phyloP scores from a whole-genome alignment of 2,797 vertebrate species.

The Artibeus jamaicensis region DNA sequence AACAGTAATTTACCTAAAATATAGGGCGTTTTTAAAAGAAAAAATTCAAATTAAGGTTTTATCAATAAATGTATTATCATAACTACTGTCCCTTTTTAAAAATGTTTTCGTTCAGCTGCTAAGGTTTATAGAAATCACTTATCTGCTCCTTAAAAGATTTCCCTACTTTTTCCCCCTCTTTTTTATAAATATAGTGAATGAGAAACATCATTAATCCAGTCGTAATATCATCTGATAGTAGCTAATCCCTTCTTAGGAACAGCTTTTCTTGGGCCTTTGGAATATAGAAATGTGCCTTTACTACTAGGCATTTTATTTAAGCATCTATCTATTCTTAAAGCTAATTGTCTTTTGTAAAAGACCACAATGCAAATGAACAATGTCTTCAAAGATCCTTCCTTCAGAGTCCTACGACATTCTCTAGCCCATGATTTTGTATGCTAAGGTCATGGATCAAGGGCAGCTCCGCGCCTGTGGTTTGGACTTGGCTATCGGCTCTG shows the following conservation, averaged over 20 bases:
- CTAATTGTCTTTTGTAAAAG: conserved; percentile 79
- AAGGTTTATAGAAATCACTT: conserved; percentile 80
- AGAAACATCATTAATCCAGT: conserved; percentile 83
- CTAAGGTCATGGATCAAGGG: conserved; percentile 85
- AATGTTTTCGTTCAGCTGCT: conserved; percentile 66
- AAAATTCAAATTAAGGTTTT: conserved; percentile 71
- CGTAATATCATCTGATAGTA: conserved; percentile 86
- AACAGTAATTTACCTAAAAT: conserved; percentile 62
- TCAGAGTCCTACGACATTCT: conserved; percentile 64
- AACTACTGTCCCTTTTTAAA: conserved; percentile 32
- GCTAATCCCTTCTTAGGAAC: conserved; percentile 85
- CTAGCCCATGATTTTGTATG: conserved; percentile 79
- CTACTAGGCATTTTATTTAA: conserved; percentile 82
- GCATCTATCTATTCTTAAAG: conserved; percentile 80
- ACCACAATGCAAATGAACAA: conserved; percentile 73
- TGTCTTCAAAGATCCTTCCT: conserved; percentile 77
- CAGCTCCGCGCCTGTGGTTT: conserved; percentile 83
- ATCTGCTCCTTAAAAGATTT: conserved; percentile 76
- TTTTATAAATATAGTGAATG: conserved; percentile 80
- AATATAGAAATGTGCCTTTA: conserved; percentile 81
- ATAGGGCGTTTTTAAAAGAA: conserved; percentile 22
- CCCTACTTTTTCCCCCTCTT: not conserved
- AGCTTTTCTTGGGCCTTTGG: conserved; percentile 79
- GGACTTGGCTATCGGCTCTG: conserved; percentile 85
- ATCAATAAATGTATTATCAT: conserved; percentile 63